Evolutionary conservation across 2,888 invertebrate species (phyloP).

Genomic region (Drosophila kuntzei): DNA sequence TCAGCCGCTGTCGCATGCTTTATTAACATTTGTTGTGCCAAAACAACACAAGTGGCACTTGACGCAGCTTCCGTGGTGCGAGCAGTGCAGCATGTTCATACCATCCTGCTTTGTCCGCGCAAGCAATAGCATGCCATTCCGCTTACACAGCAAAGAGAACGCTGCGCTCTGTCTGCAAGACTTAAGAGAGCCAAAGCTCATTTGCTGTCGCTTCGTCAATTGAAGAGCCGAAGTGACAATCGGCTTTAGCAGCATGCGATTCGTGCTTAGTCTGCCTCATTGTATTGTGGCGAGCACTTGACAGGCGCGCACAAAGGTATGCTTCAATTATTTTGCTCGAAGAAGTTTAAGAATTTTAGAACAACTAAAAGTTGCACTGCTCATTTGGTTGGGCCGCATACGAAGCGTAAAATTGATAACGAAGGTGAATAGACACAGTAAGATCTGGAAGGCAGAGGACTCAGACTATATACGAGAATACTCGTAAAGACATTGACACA

Average conservation of each 20-base stretch:
- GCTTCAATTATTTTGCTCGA: slow-evolving; percentile 22
- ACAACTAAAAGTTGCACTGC: slow-evolving; percentile 24
- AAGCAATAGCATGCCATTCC: slow-evolving; percentile 63
- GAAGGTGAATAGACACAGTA: slow-evolving; percentile 7
- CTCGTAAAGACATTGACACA: slow-evolving; percentile 68
- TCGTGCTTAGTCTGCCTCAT: slow-evolving; percentile 44
- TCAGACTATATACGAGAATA: slow-evolving; percentile 1
- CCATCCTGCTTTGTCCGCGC: slow-evolving; percentile 64
- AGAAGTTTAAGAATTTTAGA: slow-evolving; percentile 15
- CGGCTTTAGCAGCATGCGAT: slow-evolving; percentile 20
- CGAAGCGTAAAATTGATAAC: slow-evolving; percentile 55
- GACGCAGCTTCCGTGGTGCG: slow-evolving; percentile 56
- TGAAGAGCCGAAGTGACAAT: slow-evolving; percentile 29
- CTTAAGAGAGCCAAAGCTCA: slow-evolving; percentile 71
- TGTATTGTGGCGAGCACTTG: slow-evolving; percentile 29
- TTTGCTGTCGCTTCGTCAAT: neutral
- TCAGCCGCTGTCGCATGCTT: slow-evolving; percentile 55
- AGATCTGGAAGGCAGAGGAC: neutral
- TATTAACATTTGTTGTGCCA: slow-evolving; percentile 64
- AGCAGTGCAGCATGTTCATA: slow-evolving; percentile 40
- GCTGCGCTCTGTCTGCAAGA: slow-evolving; percentile 40
- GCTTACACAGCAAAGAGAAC: slow-evolving; percentile 60
- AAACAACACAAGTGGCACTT: slow-evolving; percentile 70
- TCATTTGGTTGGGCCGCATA: slow-evolving; percentile 25
- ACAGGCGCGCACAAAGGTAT: slow-evolving; percentile 23